Evolutionary conservation across 2,888 invertebrate species (phyloP), one percentile per base, ranked within the genome.

Genomic region (Cryptocephalus moraei): DNA sequence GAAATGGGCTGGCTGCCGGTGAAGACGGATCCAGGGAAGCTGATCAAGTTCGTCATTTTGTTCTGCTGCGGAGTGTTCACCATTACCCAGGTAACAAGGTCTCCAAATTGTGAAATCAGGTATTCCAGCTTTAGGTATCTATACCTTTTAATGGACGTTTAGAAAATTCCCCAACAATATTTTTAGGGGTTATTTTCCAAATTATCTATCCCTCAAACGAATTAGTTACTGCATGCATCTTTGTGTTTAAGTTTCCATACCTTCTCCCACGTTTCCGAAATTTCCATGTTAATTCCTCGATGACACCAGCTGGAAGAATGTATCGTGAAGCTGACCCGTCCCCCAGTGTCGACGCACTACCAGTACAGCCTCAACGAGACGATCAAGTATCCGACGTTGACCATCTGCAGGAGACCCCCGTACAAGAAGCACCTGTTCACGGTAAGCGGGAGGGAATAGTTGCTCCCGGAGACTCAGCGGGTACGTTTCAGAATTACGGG

Each of bases 271-370:
- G n/a, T 22, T 22, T 22, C 22, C 22, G 6, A 22, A 22, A 22
- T 22, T 22, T 22, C 2, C 6, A 22, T 22, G 22, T 22, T 36
- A 36, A 4, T 36, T 11, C 9, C 34, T 34, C n/a, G 6, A n/a
- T 11, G 3, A 11, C 47, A 65, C 33, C 62, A 82, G 82, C 70
- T 84, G 34, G 64, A 74, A 43, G 73, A 74, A 52, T 83, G 82
- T 58, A 68, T 82, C 6, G 56, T 64, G 14, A 84, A 84, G 62
- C 61, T 84, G 45, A 63, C 75, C 8, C 62, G 77, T 52, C 80
- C 80, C 0, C 84, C 84, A 0, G 75, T 82, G 32, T 78, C 82
- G 0, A 84, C 84, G 1, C 78, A 82, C 65, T 80, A 83, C 0
- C 78, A 78, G 59, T 82, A 82, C 51, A 76, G 76, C 55, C 74